Percentiles rank a stretch among this genome's conserved stretches.
These are phyloP conservation scores for Cremastinae sp. DNA, from an alignment of 2,888 invertebrate genomes.

Conservation along the genomic window DNA sequence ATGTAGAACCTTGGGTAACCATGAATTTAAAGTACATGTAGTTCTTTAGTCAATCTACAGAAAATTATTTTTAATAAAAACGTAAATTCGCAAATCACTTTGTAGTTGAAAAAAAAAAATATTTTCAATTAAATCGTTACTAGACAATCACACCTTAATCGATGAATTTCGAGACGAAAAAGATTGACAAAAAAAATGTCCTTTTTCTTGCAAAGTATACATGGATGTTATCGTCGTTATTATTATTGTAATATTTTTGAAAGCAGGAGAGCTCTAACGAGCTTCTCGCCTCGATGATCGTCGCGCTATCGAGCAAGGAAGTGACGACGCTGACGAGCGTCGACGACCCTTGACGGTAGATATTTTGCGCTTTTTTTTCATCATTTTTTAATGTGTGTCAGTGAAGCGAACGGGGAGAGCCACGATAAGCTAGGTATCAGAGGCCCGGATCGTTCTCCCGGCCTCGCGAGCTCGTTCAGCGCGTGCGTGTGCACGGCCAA, in stretches of 20 bases:
- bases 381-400: constrained; percentile 34
- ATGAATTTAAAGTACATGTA: too few relatives aligned
- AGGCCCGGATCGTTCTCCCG: constrained; percentile 5
- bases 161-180: too few relatives aligned
- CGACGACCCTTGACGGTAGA: constrained; percentile 6
- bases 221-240: constrained; percentile 11
- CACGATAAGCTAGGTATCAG: not conserved
- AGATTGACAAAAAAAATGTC: too few relatives aligned
- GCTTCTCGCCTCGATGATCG: constrained; percentile 58
- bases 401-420: constrained; percentile 28
- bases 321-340: constrained; percentile 54
- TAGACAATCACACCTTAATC: too few relatives aligned
- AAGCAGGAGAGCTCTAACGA: constrained; percentile 53
- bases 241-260: constrained; percentile 23
- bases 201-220: constrained; percentile 1
- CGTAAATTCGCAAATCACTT: too few relatives aligned
- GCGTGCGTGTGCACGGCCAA: constrained; percentile 2
- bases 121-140: too few relatives aligned
- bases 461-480: not conserved
- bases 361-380: constrained; percentile 3
- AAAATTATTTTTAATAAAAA: too few relatives aligned
- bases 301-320: constrained; percentile 53
- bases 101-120: not conserved
- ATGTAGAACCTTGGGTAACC: too few relatives aligned
- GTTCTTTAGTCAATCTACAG: too few relatives aligned